A percentile compares a stretch with the other conserved stretches of the same genome.
Conservation (phyloP, 2,113 vertebrate species). For the Leucopternis melanops region DNA sequence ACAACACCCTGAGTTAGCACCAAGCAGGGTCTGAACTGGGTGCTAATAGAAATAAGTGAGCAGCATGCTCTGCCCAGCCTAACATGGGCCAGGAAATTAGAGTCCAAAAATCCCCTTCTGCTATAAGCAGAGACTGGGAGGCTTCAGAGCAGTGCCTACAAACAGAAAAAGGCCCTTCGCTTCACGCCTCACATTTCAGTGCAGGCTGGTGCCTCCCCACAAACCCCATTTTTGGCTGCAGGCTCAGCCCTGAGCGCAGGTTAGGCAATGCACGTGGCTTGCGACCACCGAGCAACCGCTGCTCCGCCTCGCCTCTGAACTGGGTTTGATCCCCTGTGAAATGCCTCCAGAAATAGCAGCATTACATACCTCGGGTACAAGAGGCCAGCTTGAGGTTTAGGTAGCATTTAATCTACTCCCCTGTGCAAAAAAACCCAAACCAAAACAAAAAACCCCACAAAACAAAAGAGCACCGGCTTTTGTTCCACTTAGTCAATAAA, state of each 20-base stretch:
- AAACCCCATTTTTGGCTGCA: background rate
- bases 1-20: background rate
- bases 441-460: background rate
- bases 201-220: background rate
- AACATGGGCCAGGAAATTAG: background rate
- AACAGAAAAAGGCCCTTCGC: background rate
- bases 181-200: background rate
- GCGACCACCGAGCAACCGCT: background rate
- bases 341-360: background rate
- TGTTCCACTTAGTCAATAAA: background rate
- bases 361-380: background rate
- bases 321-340: background rate
- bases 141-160: background rate
- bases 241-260: background rate
- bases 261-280: rapidly evolving
- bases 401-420: background rate
- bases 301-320: background rate
- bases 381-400: background rate
- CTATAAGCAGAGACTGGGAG: background rate
- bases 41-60: background rate
- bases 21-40: background rate
- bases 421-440: no score
- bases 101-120: background rate
- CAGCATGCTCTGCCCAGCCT: background rate
- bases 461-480: background rate